Evolutionary conservation across 2,888 invertebrate species (phyloP).

Genomic region (Sturmia bella): DNA sequence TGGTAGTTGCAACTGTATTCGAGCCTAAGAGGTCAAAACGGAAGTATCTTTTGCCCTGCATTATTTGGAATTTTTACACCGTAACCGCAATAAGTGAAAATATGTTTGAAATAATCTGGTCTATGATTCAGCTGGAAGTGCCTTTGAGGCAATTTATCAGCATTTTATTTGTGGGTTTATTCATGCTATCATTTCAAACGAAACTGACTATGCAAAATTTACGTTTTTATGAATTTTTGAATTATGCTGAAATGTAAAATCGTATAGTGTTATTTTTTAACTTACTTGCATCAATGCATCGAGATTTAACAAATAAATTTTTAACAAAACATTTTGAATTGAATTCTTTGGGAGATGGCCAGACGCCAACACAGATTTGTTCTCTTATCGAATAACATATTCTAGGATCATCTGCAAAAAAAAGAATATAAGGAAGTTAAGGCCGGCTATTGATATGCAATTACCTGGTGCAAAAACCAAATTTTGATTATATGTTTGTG

Average conservation of each 20-base stretch:
- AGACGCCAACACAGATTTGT: conserved; percentile 93
- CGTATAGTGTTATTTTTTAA: conserved; percentile 63
- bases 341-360: conserved; percentile 90
- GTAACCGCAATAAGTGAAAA: conserved; percentile 72
- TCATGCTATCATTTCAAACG: conserved; percentile 72
- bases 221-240: conserved; percentile 74
- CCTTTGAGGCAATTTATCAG: conserved; percentile 69
- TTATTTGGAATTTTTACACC: conserved; percentile 75
- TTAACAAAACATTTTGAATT: conserved; percentile 89
- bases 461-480: conserved; percentile 88
- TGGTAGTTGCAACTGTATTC: conserved; percentile 69
- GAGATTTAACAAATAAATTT: conserved; percentile 90
- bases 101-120: conserved; percentile 72
- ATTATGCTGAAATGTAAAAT: conserved; percentile 54
- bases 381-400: conserved; percentile 97
- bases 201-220: conserved; percentile 74
- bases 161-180: conserved; percentile 71
- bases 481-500: conserved; percentile 87
- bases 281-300: conserved; percentile 91
- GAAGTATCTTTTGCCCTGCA: conserved; percentile 71
- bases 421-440: neutral
- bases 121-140: conserved; percentile 71
- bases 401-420: conserved; percentile 85
- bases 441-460: neutral
- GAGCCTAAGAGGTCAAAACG: conserved; percentile 69